Conservation (phyloP, 2,797 vertebrate species). For the Etheostoma perlongum region DNA sequence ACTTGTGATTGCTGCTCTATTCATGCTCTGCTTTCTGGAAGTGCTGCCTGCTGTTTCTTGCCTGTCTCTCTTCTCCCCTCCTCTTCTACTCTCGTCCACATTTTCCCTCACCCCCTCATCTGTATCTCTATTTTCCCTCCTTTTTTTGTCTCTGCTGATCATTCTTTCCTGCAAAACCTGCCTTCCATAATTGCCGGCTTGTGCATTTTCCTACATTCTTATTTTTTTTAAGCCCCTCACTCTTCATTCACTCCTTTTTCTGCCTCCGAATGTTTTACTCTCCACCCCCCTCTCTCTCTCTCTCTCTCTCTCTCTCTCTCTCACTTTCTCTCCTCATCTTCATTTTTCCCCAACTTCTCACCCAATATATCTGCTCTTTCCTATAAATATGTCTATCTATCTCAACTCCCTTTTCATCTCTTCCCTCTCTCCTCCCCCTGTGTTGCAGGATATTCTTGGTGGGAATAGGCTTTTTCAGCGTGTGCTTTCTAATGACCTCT, state of each 20-base stretch:
- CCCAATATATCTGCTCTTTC: slow-evolving; percentile 51
- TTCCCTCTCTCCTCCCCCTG: slow-evolving; percentile 46
- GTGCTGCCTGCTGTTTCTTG: slow-evolving; percentile 31
- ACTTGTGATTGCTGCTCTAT: slow-evolving; percentile 38
- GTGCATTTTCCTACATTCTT: slow-evolving; percentile 12
- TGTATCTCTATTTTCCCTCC: slow-evolving; percentile 9
- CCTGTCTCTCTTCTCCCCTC: slow-evolving; percentile 21
- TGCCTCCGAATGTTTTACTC: slow-evolving; percentile 4
- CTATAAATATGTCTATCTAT: slow-evolving; percentile 32
- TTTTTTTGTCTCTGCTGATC: background rate
- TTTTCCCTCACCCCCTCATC: background rate
- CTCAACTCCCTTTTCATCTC: slow-evolving; percentile 39
- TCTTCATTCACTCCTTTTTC: slow-evolving; percentile 11
- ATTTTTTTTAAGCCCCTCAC: background rate
- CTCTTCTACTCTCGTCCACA: slow-evolving; percentile 2
- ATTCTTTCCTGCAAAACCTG: slow-evolving; percentile 14
- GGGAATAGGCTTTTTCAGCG: slow-evolving; percentile 95
- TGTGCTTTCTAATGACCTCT: slow-evolving; percentile 97
- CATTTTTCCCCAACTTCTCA: slow-evolving; percentile 9
- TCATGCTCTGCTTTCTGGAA: slow-evolving; percentile 47
- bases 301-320: background rate
- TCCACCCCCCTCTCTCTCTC: background rate
- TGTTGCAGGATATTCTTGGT: slow-evolving; percentile 91
- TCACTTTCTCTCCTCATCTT: slow-evolving; percentile 13
- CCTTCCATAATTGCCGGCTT: slow-evolving; percentile 22